Evolutionary conservation across 1,140 invertebrate species (phyloP).

Genomic region (Drosophila persimilis): DNA sequence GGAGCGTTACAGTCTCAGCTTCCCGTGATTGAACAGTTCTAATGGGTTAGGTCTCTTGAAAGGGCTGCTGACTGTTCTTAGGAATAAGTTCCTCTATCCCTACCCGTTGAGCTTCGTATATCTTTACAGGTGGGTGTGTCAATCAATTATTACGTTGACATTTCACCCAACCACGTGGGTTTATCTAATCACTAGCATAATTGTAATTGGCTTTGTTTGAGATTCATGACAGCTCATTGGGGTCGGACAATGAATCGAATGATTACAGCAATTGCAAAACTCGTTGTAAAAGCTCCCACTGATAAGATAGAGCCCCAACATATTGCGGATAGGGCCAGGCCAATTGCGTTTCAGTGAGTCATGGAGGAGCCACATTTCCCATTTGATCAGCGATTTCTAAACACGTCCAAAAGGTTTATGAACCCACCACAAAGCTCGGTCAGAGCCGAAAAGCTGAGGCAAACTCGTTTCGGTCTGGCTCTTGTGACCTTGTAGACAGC

Average conservation of each 20-base stretch:
- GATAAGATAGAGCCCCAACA: conserved; percentile 33
- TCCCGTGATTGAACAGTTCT: too few relatives aligned
- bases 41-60: too few relatives aligned
- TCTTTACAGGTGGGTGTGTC: background rate
- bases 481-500: conserved; percentile 28
- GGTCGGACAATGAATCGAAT: conserved; percentile 54
- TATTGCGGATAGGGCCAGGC: background rate
- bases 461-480: conserved; percentile 16
- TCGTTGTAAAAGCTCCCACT: background rate
- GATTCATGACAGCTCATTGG: conserved; percentile 16
- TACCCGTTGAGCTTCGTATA: background rate
- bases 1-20: too few relatives aligned
- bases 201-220: conserved; percentile 54
- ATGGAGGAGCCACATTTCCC: background rate
- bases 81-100: too few relatives aligned
- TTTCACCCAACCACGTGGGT: background rate
- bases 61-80: too few relatives aligned
- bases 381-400: background rate
- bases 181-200: conserved; percentile 60
- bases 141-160: conserved; percentile 12
- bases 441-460: conserved; percentile 8
- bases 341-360: conserved; percentile 18
- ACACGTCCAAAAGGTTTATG: conserved; percentile 19
- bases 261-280: conserved; percentile 45
- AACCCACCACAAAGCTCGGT: conserved; percentile 19